Evolutionary conservation across 2,797 vertebrate species (phyloP), one percentile per base, ranked within the genome.

Genomic region (Poeciliopsis turneri): DNA sequence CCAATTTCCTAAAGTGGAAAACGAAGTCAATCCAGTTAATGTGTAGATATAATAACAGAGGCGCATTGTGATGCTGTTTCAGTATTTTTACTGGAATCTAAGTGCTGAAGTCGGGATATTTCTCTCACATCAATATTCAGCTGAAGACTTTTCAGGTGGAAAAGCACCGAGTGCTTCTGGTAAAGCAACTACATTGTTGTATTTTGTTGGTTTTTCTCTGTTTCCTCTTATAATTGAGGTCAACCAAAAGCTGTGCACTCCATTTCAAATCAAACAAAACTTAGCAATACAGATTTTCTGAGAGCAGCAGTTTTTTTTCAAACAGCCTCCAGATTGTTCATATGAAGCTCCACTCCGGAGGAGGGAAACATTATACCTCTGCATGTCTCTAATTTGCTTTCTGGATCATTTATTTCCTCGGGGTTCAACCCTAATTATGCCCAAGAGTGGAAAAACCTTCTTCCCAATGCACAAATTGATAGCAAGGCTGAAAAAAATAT

Each of bases 381-480:
- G 0, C 55, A 39, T 28, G 10, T 71, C 57, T 86, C 79, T 78
- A 82, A 88, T 88, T 83, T 79, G 57, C 81, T 72, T 64, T 82
- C 84, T 61, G 75, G 71, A 83, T 80, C 76, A 59, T 84, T 78
- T 64, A 51, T 79, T 75, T 87, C 59, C 74, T 81, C 45, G 6
- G 51, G 78, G 72, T 71, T 39, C 43, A 25, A n/a, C 77, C 20
- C 39, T 89, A 86, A 89, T 90, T 82, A 80, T 15, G 49, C 73
- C 76, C 78, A 59, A 53, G 10, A 43, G 64, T 77, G 47, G 47
- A 73, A 30, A 25, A 87, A 84, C 53, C 25, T 23, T 77, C 46
- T n/a, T 78, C n/a, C 47, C 78, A 78, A 82, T 41, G 64, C 72
- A 75, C 72, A 86, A 78, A 90, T 57, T 81, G 81, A 85, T 81